A percentile compares a stretch with the other conserved stretches of the same genome.
Evolutionary conservation across 1,140 invertebrate species (phyloP).

Genomic region (Varroa destructor): DNA sequence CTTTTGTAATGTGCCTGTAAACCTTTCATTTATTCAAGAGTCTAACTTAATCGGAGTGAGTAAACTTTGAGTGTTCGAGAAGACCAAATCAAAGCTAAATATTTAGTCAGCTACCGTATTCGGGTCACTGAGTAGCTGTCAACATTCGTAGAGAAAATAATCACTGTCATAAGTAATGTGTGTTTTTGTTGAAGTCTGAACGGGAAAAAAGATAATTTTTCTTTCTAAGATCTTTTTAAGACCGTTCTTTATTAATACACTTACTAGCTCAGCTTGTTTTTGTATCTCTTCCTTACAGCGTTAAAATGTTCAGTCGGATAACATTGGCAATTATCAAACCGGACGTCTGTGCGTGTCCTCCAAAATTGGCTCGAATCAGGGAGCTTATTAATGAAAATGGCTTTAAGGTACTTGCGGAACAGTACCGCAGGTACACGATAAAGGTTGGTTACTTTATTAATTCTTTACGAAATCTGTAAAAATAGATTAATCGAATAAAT

Average conservation of each 20-base stretch:
- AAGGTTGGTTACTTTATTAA: background rate
- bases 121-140: too few relatives aligned
- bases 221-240: background rate
- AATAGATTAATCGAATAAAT: too few relatives aligned
- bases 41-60: too few relatives aligned
- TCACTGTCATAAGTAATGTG: too few relatives aligned
- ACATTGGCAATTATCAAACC: constrained; percentile 37
- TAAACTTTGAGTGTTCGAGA: too few relatives aligned
- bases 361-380: background rate
- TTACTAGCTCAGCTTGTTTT: background rate
- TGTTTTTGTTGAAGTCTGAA: background rate
- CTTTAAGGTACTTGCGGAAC: constrained; percentile 2
- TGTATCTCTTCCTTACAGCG: background rate
- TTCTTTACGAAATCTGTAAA: background rate
- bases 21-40: too few relatives aligned
- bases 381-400: constrained; percentile 14
- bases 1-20: too few relatives aligned
- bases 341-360: constrained; percentile 31
- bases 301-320: constrained; percentile 16
- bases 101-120: too few relatives aligned
- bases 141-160: too few relatives aligned
- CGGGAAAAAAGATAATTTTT: background rate
- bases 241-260: background rate
- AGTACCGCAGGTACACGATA: background rate
- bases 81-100: too few relatives aligned